phyloP scores from a whole-genome alignment of 2,797 vertebrate genomes.

The Lates japonicus region DNA sequence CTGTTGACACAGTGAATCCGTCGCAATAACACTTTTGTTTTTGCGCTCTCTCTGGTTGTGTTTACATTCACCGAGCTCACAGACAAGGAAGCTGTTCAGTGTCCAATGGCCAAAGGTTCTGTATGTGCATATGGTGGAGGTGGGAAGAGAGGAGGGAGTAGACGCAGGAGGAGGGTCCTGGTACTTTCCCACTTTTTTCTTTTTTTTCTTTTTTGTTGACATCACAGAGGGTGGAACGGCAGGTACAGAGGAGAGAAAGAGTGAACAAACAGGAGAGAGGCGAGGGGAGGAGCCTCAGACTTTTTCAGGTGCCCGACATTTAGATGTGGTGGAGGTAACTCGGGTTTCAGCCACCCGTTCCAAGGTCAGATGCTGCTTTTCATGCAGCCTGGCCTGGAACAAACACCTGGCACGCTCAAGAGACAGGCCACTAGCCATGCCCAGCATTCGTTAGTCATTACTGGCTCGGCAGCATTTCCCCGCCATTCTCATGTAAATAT shows the following conservation, averaged over 20 bases:
- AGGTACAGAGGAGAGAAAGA: constrained; percentile 54
- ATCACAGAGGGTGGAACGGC: constrained; percentile 44
- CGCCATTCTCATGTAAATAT: constrained; percentile 80
- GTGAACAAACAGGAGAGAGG: constrained; percentile 43
- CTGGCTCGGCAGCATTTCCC: constrained; percentile 45
- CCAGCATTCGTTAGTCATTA: constrained; percentile 78
- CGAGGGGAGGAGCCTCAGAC: constrained; percentile 53
- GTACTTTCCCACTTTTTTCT: constrained; percentile 56
- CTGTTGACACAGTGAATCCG: constrained; percentile 85
- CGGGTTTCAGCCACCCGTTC: constrained; percentile 67
- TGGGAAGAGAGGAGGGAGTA: constrained; percentile 55
- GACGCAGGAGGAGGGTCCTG: constrained; percentile 38
- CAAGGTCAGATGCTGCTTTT: constrained; percentile 79
- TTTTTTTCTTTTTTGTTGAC: constrained; percentile 16
- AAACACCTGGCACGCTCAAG: constrained; percentile 74
- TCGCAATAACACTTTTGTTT: constrained; percentile 88
- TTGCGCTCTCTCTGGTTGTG: constrained; percentile 84
- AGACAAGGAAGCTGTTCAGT: constrained; percentile 76
- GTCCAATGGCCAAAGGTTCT: constrained; percentile 70
- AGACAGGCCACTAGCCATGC: constrained; percentile 57
- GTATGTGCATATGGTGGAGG: constrained; percentile 27
- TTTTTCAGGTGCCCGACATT: constrained; percentile 66
- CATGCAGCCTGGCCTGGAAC: constrained; percentile 67
- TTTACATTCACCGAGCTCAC: constrained; percentile 84
- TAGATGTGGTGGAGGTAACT: constrained; percentile 56